Evolutionary conservation across 2,797 vertebrate species (phyloP).

Genomic region (Steatocranus sp.): DNA sequence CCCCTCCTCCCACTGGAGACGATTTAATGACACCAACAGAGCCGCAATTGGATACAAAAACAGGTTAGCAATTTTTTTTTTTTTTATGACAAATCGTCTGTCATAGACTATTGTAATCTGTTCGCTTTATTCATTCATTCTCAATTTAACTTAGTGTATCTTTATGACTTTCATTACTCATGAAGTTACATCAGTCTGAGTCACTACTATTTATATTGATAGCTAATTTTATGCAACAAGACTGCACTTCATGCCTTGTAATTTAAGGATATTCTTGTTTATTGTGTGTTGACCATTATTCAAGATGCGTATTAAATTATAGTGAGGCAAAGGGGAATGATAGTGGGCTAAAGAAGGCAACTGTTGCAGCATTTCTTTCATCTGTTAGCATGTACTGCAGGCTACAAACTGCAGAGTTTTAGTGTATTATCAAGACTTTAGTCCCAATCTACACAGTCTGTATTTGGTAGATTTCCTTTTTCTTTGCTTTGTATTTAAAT

Average conservation of each 20-base stretch:
- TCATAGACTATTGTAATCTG: not conserved
- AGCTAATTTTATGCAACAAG: not conserved
- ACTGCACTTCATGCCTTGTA: not conserved
- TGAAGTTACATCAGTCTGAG: not conserved
- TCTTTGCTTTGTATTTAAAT: not conserved
- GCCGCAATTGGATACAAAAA: conserved; percentile 28
- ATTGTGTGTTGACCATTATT: not conserved
- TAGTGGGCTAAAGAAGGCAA: not conserved
- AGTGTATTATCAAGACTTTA: not conserved
- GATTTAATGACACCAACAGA: conserved; percentile 40
- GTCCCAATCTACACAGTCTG: not conserved
- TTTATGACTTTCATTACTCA: not conserved
- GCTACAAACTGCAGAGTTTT: not conserved
- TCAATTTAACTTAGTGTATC: not conserved
- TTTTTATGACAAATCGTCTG: not conserved
- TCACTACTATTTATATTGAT: not conserved
- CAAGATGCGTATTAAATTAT: not conserved
- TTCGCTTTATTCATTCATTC: not conserved
- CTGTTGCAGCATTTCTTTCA: not conserved
- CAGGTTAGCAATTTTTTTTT: conserved; percentile 40
- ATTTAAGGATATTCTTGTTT: not conserved
- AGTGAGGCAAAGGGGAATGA: not conserved
- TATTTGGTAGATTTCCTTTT: not conserved
- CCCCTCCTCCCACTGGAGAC: conserved; percentile 46
- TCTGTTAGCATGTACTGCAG: not conserved